Evolutionary conservation across 2,797 vertebrate genomes (phyloP), one percentile per base, ranked within the genome.

Genomic region (Sebastes cheni): DNA sequence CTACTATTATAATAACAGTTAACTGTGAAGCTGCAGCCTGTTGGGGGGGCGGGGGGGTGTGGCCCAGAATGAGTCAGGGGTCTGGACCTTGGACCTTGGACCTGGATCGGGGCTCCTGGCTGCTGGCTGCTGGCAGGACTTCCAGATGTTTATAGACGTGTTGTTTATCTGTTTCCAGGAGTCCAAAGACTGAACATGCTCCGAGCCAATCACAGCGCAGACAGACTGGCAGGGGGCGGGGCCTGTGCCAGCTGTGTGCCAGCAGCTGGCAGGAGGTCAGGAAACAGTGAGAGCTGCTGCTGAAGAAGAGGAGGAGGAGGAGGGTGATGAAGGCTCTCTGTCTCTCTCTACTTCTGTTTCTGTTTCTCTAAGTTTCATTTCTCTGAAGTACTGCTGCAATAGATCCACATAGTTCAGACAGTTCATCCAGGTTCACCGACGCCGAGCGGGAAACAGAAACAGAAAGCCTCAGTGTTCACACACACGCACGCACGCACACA

Each of bases 381-480:
- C 27, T 83, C 70, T 69, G 36, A 11, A 3, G 11, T 1, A 14
- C 42, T 16, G 30, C 27, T 64, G 62, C 64, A 39, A 70, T 22
- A 23, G 8, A 54, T 65, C 23, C 36, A 30, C 66, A 56, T 56
- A 23, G 22, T 83, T 76, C 23, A 65, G 61, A 68, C 83, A 71
- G 86, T 65, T 89, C 81, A 72, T 55, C 34, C 42, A 39, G 34
- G 88, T 88, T 82, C 82, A 39, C 5, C 32, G 8, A 32, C 9
- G 12, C 25, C 16, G 54, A 6, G 75, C 46, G 61, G 36, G 84
- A 82, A 85, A 81, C 29, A 78, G 79, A 81, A 81, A 89, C 84
- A 88, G 76, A 86, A 86, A 58, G 59, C 16, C 12, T 58, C 82
- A 87, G 65, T 81, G 65, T 77, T 50, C 2, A 2, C 7, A 62